Base-by-base conservation (phyloP, 2,113 vertebrate species). In the Aegithalos caudatus region DNA sequence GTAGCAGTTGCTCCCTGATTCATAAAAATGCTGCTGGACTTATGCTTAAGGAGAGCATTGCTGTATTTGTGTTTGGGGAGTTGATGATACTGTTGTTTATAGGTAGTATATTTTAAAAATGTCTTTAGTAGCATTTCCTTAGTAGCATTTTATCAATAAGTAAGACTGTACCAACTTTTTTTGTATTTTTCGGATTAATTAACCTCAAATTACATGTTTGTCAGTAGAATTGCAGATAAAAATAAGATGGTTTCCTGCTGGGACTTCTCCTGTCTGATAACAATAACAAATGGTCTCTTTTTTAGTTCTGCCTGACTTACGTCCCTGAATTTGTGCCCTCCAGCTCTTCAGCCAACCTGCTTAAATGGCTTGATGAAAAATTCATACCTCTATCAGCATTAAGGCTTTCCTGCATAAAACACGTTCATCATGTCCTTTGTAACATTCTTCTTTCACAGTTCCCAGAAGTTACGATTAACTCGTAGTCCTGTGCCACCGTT, bases 381-480 rank as follows among this genome's bases (percentile, higher is more conserved):
- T 44, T 47, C 13, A 11, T 79, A 37, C 19, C 17, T 86, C 38
- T 88, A 2, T 62, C 38, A 44, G 58, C 29, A 66, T 57, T 88
- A 83, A 62, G 29, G 23, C 38, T 83, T 81, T 86, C 23, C 53
- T 83, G 22, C 60, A 21, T 77, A 51, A 71, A 86, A 51, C 42
- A 21, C 18, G 61, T 84, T 92, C 31, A 51, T 42, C 51, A 6
- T 72, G 38, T 70, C n/a, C 45, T 94, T 82, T 90, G 44, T 84
- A 70, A 90, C 20, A 10, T 74, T 81, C 7, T 57, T 69, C 66
- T 37, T 86, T 81, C 28, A 37, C 84, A 99, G 99, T 86, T 98
- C 98, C 47, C 98, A 99, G 87, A 98, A 98, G 44, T 97, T 99
- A 16, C 98, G 98, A 98, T 97, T 99, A 58, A 97, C 98, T 84